These are phyloP conservation scores for Sarcophaga peregrina DNA, from an alignment of 1,140 invertebrate genomes.

Conservation along the genomic window DNA sequence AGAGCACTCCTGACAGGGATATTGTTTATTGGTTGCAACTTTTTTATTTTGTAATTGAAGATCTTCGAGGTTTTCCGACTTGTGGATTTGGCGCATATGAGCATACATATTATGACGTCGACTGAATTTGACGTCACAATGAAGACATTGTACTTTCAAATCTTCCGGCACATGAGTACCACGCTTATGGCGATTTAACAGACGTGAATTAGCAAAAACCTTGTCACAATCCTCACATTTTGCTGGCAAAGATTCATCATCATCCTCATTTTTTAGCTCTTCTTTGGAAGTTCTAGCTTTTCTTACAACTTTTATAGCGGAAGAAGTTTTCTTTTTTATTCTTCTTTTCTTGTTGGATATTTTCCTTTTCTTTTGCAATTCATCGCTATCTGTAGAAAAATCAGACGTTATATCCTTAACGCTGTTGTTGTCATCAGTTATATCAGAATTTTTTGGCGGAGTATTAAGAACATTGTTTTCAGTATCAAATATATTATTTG, in stretches of 20 bases:
- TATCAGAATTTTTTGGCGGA: neutral
- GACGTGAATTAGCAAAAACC: constrained; percentile 10
- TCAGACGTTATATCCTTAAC: neutral
- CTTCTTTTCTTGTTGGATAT: neutral
- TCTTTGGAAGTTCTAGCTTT: neutral
- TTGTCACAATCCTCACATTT: constrained; percentile 28
- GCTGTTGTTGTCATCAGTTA: neutral
- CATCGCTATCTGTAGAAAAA: neutral
- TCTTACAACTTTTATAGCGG: neutral
- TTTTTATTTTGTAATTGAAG: constrained; percentile 9
- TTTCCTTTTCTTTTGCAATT: neutral
- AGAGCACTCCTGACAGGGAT: constrained; percentile 13
- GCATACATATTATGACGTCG: constrained; percentile 30
- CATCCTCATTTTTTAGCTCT: neutral
- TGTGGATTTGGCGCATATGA: constrained; percentile 12
- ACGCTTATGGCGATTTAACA: constrained; percentile 11
- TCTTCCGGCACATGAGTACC: constrained; percentile 18
- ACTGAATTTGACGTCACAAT: constrained; percentile 25
- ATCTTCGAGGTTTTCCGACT: constrained; percentile 24
- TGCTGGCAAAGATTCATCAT: neutral
- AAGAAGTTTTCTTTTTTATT: neutral
- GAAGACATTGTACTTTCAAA: constrained; percentile 29
- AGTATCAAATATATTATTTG: neutral
- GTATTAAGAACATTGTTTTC: neutral
- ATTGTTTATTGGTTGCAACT: neutral